Conservation (phyloP, 2,797 vertebrate genomes). For the Sandelia bainsii region DNA sequence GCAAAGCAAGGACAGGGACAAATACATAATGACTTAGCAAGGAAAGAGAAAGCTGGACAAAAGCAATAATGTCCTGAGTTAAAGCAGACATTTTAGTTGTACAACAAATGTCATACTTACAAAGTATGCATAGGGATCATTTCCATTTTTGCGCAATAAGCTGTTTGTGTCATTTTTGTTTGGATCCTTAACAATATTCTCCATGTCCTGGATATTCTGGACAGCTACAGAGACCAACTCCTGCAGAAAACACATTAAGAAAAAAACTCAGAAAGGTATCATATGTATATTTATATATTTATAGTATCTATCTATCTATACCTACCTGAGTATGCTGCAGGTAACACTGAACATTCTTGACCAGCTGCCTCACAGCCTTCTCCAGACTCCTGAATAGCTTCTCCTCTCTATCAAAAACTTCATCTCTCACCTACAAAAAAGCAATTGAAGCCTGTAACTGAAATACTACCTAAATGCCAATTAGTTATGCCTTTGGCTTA, state of each 20-base stretch:
- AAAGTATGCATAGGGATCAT: conserved; percentile 87
- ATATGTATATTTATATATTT: no score
- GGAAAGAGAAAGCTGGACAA: not conserved
- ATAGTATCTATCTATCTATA: no score
- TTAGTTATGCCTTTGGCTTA: not conserved
- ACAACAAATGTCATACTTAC: conserved; percentile 84
- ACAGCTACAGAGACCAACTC: conserved; percentile 88
- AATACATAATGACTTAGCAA: not conserved
- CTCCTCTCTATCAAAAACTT: conserved; percentile 92
- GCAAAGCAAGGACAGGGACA: not conserved
- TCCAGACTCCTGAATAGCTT: conserved; percentile 93
- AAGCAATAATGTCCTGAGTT: not conserved
- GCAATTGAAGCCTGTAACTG: not conserved
- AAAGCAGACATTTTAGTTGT: not conserved
- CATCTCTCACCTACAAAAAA: conserved; percentile 92
- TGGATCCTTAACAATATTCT: conserved; percentile 84
- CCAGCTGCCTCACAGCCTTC: conserved; percentile 90
- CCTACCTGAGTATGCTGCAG: conserved; percentile 88
- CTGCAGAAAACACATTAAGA: conserved; percentile 72
- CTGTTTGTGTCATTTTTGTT: conserved; percentile 74
- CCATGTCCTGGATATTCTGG: conserved; percentile 85
- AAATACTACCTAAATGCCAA: not conserved
- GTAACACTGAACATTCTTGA: conserved; percentile 90
- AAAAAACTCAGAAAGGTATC: not conserved
- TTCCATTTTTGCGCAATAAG: conserved; percentile 70